These are phyloP conservation scores for Blastobasis lacticolella DNA, from an alignment of 2,888 invertebrate genomes.

Conservation along the genomic window DNA sequence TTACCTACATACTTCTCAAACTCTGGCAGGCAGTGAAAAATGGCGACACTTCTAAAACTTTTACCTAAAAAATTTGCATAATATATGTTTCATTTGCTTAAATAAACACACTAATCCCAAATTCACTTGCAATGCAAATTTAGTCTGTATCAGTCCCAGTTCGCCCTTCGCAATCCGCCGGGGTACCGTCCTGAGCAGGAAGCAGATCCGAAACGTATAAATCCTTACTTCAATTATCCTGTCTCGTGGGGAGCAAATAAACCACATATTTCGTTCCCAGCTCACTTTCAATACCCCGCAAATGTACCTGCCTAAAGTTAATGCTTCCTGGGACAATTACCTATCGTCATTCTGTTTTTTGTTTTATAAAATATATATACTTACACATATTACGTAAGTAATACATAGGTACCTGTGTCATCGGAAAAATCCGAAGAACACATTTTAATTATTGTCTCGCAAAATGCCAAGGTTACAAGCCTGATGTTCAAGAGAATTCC, in stretches of 20 bases:
- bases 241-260: slow-evolving; percentile 55
- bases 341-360: no score
- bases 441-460: slow-evolving; percentile 13
- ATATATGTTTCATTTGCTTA: no score
- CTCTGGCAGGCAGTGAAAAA: no score
- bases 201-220: slow-evolving; percentile 57
- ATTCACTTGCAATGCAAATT: no score
- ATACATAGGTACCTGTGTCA: no score
- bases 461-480: slow-evolving; percentile 11
- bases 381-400: no score
- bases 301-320: slow-evolving; percentile 26
- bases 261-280: slow-evolving; percentile 43
- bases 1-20: no score
- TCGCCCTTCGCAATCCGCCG: not conserved
- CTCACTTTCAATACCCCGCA: slow-evolving; percentile 12
- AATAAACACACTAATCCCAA: no score
- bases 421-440: not conserved
- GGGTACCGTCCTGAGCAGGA: slow-evolving; percentile 1
- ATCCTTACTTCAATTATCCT: slow-evolving; percentile 66
- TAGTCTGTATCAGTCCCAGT: not conserved
- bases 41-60: no score
- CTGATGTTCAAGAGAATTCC: slow-evolving; percentile 3
- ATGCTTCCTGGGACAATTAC: not conserved
- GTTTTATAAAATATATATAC: no score
- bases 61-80: no score